These are phyloP conservation scores for Eurois occulta DNA, from an alignment of 2,888 invertebrate genomes.

Conservation along the genomic window DNA sequence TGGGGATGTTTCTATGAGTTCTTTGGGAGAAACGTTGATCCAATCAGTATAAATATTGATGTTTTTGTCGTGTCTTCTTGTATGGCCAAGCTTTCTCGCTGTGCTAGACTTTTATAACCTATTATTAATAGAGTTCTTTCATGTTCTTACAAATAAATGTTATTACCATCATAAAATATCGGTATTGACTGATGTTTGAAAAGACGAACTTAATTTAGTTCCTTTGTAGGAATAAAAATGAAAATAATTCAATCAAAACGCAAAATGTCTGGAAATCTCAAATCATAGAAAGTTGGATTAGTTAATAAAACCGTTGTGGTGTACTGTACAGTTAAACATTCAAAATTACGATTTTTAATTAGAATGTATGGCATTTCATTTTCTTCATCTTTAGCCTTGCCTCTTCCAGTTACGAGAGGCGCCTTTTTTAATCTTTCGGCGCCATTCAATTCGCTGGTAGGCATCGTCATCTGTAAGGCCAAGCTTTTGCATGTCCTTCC, in stretches of 20 bases:
- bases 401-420: too few relatives aligned
- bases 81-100: slow-evolving; percentile 9
- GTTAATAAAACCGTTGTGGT: neutral
- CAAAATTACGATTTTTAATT: too few relatives aligned
- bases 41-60: slow-evolving; percentile 43
- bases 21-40: slow-evolving; percentile 5
- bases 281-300: neutral
- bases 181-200: neutral
- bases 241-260: neutral
- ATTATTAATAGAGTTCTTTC: slow-evolving; percentile 25
- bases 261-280: neutral
- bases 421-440: too few relatives aligned
- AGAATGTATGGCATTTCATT: too few relatives aligned
- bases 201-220: neutral
- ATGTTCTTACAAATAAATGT: slow-evolving; percentile 14
- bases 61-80: slow-evolving; percentile 26
- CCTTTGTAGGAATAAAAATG: neutral
- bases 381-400: too few relatives aligned
- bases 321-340: too few relatives aligned
- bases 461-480: too few relatives aligned
- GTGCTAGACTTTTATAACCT: slow-evolving; percentile 4
- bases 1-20: slow-evolving; percentile 7
- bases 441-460: neutral
- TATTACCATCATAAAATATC: neutral
- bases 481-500: too few relatives aligned